A percentile compares a stretch with the other conserved stretches of the same genome.
phyloP scores from a whole-genome alignment of 2,888 invertebrate species.

The Pediacus dermestoides region DNA sequence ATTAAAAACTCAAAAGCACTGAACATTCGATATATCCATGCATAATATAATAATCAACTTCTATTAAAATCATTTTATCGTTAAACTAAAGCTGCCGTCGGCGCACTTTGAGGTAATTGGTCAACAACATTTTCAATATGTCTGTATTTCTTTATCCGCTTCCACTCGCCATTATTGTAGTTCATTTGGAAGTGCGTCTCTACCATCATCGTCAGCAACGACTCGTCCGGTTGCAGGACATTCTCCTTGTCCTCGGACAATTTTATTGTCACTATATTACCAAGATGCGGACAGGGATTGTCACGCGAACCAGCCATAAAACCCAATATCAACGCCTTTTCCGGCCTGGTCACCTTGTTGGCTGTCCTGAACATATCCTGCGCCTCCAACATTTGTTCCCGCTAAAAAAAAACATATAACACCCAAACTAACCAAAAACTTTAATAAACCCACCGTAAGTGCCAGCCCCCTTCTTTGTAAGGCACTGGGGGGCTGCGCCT shows the following conservation, averaged over 20 bases:
- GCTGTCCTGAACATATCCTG: conserved; percentile 97
- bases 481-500: conserved; percentile 54
- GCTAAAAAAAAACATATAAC: conserved; percentile 62
- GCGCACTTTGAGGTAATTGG: conserved; percentile 42
- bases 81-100: conserved; percentile 37
- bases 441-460: conserved; percentile 57
- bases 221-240: conserved; percentile 80
- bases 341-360: conserved; percentile 92
- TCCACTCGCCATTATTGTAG: conserved; percentile 97
- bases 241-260: conserved; percentile 89
- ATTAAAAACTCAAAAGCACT: too few species aligned
- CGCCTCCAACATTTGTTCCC: conserved; percentile 94
- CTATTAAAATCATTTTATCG: conserved; percentile 20
- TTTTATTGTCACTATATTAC: conserved; percentile 94
- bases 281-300: conserved; percentile 95
- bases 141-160: conserved; percentile 85
- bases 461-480: conserved; percentile 63
- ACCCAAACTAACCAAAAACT: too few species aligned
- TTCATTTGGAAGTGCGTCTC: conserved; percentile 99
- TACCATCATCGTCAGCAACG: conserved; percentile 71
- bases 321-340: conserved; percentile 94
- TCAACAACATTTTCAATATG: conserved; percentile 59
- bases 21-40: too few species aligned
- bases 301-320: conserved; percentile 99
- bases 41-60: too few species aligned